Evolutionary conservation across 2,797 vertebrate genomes (phyloP), one percentile per base, ranked within the genome.

Genomic region (Sus cebifrons): DNA sequence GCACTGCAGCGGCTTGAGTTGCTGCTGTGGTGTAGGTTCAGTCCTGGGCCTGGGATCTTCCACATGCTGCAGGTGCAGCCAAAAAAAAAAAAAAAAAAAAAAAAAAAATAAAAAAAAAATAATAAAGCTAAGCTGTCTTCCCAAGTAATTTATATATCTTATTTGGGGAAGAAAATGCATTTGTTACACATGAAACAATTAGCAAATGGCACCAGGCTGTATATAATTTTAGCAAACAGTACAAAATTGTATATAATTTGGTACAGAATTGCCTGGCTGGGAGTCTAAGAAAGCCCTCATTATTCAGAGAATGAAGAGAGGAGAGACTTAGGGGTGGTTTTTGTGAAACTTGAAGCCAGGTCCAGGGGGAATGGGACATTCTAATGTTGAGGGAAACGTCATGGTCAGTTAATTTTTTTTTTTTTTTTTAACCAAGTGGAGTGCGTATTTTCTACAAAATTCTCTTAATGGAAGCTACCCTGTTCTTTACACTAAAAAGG

Each of bases 121-220:
- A 77, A 44, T 44, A 54, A 92, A 77, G 78, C 81, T 68, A 87
- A 94, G 25, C 58, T 58, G 89, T 82, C 40, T 85, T 84, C 65
- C 74, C 23, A 67, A 86, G 89, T 88, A 93, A 81, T 86, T 87
- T 14, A 14, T 32, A 16, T 77, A 27, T 92, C 90, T 95, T 95
- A 86, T 89, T 93, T 95, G 77, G 92, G 92, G n/a, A 77, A 87
- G 83, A 92, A 95, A 96, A 81, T 79, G 83, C 70, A 70, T 94
- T 96, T 58, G 77, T 85, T 85, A 56, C 58, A 60, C 54, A 17
- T 29, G 81, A 91, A 87, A 84, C 92, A 97, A 81, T 96, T 93
- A 96, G 95, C 70, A 36, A 62, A 64, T n/a, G 64, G 40, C 12
- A 58, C 14, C 67, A 83, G 71, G 60, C 44, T 71, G 12, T 87